Base-by-base conservation (phyloP, 2,797 vertebrate genomes). In the Balearica regulorum region DNA sequence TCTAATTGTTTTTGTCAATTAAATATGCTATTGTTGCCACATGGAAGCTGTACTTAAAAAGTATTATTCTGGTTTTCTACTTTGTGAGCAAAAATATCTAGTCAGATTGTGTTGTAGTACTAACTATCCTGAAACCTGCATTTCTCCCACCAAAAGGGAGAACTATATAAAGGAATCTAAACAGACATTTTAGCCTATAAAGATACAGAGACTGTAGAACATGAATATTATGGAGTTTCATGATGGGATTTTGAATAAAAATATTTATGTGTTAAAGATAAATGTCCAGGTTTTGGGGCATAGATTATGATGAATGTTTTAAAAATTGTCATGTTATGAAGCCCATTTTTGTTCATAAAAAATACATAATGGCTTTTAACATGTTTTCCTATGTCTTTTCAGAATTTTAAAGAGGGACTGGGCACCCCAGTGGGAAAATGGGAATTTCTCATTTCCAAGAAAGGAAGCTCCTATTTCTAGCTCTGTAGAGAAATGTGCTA, bases 371-470 rank as follows among this genome's bases (percentile, higher is more conserved):
- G 6, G 5, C 24, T 87, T 84, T 73, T 83, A 91, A 33, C 60
- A 82, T 89, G 39, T 33, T 93, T 89, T 79, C 55, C 24, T 60
- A 5, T 61, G 41, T 62, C 31, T 80, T 92, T 82, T 70, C 7
- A 8, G 60, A 83, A 80, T 84, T 46, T 66, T n/a, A 71, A 82
- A 54, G 28, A 77, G 9, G 15, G 18, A 11, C 28, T 68, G n/a
- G 48, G 9, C 7, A 70, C 19, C 28, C 58, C 33, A 39, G 16
- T 57, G 48, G 44, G 60, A 93, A 94, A 94, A 95, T 16, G 7
- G 10, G 48, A 89, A 60, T 55, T 75, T 85, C 22, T 92, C 31
- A 57, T 76, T 94, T 95, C 43, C 43, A 70, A 46, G 83, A 90
- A 68, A 93, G 33, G 24, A 84, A 84, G 12, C 9, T 95, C 26